Evolutionary conservation across 2,113 vertebrate genomes (phyloP).

Genomic region (Eurypyga helias): DNA sequence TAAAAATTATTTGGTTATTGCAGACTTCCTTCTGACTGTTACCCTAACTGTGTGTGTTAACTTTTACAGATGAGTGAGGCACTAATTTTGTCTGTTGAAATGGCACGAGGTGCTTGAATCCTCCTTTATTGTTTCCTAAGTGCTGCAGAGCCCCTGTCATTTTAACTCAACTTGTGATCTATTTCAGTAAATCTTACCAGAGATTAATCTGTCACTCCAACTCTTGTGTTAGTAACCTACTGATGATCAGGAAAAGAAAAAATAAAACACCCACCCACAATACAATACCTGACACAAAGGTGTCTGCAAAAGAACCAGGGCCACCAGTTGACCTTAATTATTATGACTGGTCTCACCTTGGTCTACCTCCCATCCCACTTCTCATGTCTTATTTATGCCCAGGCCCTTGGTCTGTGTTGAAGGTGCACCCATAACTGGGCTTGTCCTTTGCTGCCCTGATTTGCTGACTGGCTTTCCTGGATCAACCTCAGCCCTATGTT

Average conservation of each 20-base stretch:
- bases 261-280: not conserved
- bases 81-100: not conserved
- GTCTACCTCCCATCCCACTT: not conserved
- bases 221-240: not conserved
- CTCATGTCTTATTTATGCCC: not conserved
- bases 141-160: not conserved
- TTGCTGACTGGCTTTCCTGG: not conserved
- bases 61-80: not conserved
- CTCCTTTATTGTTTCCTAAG: not conserved
- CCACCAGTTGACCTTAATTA: not conserved
- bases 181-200: not conserved
- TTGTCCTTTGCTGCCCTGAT: not conserved
- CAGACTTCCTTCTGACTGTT: not conserved
- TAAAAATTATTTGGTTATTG: conserved; percentile 5
- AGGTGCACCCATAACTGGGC: not conserved
- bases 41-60: not conserved
- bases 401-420: not conserved
- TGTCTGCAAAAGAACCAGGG: not conserved
- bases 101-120: not conserved
- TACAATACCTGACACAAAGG: not conserved
- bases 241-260: not conserved
- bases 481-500: not conserved
- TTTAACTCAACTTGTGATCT: not conserved
- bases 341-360: not conserved
- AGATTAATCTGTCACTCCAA: not conserved